A percentile compares a stretch with the other conserved stretches of the same genome.
Conservation (phyloP, 64 coral and sea anemone species). For the Porites australiensis region DNA sequence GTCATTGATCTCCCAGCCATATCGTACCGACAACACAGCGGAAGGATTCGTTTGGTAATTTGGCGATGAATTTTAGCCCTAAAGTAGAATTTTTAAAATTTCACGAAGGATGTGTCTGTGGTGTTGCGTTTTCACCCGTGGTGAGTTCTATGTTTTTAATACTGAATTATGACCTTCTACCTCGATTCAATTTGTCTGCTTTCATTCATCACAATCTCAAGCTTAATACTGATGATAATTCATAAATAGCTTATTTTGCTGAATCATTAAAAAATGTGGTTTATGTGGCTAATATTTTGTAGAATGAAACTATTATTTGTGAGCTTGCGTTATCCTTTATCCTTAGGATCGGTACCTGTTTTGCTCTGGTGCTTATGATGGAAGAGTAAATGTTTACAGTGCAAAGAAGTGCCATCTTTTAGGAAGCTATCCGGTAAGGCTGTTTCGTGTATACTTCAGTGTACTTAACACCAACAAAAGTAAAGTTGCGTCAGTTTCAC, state of each 20-base stretch:
- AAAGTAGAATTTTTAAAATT: constrained; percentile 91
- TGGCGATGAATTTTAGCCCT: constrained; percentile 71
- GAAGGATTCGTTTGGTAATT: neutral
- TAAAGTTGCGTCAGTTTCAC: too few species aligned
- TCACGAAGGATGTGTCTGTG: constrained; percentile 92
- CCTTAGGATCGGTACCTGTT: constrained; percentile 89
- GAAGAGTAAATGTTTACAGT: constrained; percentile 93
- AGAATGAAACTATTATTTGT: neutral
- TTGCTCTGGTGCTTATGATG: constrained; percentile 97
- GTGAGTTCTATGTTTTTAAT: constrained; percentile 46
- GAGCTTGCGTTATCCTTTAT: neutral
- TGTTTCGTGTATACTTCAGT: neutral
- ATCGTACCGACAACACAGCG: too few species aligned
- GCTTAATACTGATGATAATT: too few species aligned
- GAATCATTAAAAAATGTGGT: neutral
- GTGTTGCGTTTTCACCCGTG: constrained; percentile 93
- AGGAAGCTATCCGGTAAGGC: constrained; percentile 86
- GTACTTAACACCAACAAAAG: too few species aligned
- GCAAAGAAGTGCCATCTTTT: constrained; percentile 92
- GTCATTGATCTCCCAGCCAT: too few species aligned
- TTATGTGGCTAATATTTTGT: neutral
- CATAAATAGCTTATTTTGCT: neutral
- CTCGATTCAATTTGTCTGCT: neutral
- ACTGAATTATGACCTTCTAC: too few species aligned
- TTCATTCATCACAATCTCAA: neutral